A percentile compares a stretch with the other conserved stretches of the same genome.
Evolutionary conservation across 2,113 vertebrate species (phyloP).

Genomic region (Thymallus thymallus): DNA sequence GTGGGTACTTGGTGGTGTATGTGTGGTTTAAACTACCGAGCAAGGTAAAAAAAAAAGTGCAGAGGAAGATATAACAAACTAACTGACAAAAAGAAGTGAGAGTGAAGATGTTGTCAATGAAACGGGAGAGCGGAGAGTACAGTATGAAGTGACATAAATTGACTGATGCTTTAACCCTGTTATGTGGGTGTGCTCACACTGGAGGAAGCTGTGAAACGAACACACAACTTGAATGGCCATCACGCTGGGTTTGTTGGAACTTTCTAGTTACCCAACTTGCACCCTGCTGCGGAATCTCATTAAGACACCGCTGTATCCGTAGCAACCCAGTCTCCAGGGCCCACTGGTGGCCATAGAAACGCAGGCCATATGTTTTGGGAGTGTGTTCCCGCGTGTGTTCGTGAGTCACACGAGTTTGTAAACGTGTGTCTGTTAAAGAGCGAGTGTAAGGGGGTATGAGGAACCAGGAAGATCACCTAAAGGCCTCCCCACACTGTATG

Average conservation of each 20-base stretch:
- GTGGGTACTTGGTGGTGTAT: too few species aligned
- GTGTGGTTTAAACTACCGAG: too few species aligned
- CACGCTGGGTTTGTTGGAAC: constrained; percentile 53
- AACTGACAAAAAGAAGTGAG: too few species aligned
- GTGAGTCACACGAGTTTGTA: too few species aligned
- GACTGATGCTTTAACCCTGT: constrained; percentile 29
- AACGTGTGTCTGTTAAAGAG: too few species aligned
- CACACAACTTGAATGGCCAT: constrained; percentile 40
- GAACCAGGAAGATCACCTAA: not conserved
- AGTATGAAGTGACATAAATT: too few species aligned
- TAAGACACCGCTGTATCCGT: constrained; percentile 62
- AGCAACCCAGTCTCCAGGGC: constrained; percentile 62
- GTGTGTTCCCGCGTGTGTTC: not conserved
- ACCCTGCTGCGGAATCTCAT: constrained; percentile 70
- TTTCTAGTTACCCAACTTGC: constrained; percentile 54
- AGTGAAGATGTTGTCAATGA: too few species aligned
- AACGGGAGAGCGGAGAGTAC: too few species aligned
- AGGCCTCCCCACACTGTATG: constrained; percentile 45
- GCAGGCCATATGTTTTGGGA: constrained; percentile 14
- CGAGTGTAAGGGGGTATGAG: not conserved
- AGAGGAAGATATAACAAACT: too few species aligned
- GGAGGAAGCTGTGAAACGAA: constrained; percentile 23
- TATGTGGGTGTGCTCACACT: constrained; percentile 31
- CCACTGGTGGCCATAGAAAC: constrained; percentile 66
- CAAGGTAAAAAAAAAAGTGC: too few species aligned